Base-by-base conservation (phyloP, 2,888 invertebrate genomes). In the Eilema caniola region DNA sequence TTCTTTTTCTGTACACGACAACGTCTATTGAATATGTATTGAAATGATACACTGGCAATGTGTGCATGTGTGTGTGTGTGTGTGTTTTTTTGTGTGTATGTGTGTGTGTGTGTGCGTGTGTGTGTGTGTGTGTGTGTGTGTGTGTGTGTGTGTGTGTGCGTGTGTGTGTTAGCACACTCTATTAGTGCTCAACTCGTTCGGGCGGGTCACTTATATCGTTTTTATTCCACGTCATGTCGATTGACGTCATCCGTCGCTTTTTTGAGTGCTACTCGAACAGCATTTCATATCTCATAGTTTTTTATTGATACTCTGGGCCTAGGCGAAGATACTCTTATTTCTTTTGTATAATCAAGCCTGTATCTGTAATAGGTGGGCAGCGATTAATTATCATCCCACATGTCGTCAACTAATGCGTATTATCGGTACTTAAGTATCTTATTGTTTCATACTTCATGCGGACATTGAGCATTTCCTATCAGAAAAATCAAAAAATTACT, bases 1-100 rank as follows among this genome's bases (percentile, higher is more conserved):
- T 84, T 89, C 86, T 89, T 86, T 88, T 85, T 86, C 83, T 86
- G 82, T 70, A 41, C 67, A 53, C 70, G 76, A 57, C 65, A 79
- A 78, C 81, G 77, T 76, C 77, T 79, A 77, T 78, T 81, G 81
- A 75, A 74, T 81, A 75, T 75, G 75, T 79, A 75, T 74, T 71
- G 71, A 71, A 75, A 61, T 64, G 70, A 69, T 37, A 60, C 73
- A 66, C 57, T 41, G 37, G 59, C 65, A 59, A 56, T 33, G 41
- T 47, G n/a, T n/a, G n/a, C n/a, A n/a, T n/a, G n/a, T n/a, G n/a
- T n/a, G n/a, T n/a, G n/a, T n/a, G n/a, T n/a, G n/a, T n/a, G n/a
- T n/a, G n/a, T n/a, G n/a, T n/a, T n/a, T n/a, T n/a, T n/a, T n/a
- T n/a, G 47, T 60, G 59, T 53, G 37, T 37, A 31, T 59, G 41